phyloP scores from a whole-genome alignment of 2,113 vertebrate species.

The Oophaga pumilio region DNA sequence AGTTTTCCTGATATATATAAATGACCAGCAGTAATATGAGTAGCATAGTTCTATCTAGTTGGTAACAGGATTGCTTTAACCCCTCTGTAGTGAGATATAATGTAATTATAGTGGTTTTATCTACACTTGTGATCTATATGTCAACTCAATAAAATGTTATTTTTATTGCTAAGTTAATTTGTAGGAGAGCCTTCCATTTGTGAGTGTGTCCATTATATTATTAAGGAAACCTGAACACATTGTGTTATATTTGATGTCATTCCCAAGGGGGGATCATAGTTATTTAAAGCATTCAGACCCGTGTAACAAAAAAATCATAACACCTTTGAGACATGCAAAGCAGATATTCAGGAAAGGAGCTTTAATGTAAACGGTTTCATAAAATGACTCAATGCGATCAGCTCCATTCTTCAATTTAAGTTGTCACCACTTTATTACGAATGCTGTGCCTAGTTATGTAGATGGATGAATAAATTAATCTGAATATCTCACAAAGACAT shows the following conservation, averaged over 20 bases:
- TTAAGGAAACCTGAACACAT: background rate
- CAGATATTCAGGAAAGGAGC: background rate
- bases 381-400: background rate
- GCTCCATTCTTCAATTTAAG: slow-evolving; percentile 10
- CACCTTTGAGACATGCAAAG: background rate
- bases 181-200: background rate
- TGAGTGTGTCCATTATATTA: background rate
- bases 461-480: background rate
- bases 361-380: background rate
- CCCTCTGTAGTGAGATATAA: background rate
- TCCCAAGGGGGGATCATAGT: background rate
- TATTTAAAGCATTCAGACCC: background rate
- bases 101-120: background rate
- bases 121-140: background rate
- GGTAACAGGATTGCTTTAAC: background rate
- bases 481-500: background rate
- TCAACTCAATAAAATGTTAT: background rate
- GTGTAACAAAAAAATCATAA: background rate
- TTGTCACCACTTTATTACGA: background rate
- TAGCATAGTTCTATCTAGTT: background rate
- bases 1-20: background rate
- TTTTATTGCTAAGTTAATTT: background rate
- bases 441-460: background rate
- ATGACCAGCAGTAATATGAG: background rate
- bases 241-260: background rate